These are phyloP conservation scores for Apodemia zela DNA, from an alignment of 2,888 invertebrate genomes.

Conservation along the genomic window DNA sequence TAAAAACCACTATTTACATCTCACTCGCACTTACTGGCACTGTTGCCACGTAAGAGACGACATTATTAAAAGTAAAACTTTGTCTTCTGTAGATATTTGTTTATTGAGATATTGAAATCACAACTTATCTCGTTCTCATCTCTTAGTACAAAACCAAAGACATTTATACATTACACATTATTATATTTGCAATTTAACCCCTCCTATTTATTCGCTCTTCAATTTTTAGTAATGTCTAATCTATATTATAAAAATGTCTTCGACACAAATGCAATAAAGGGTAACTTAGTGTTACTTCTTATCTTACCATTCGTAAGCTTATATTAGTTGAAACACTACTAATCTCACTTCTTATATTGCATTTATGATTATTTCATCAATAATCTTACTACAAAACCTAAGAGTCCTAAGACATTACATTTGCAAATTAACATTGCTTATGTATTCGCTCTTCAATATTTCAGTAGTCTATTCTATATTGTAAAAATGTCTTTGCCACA, in stretches of 20 bases:
- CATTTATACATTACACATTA: background rate
- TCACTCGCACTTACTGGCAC: background rate
- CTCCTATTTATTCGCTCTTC: background rate
- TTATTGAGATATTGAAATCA: background rate
- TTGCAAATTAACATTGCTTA: background rate
- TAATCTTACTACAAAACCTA: background rate
- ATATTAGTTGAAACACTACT: no score
- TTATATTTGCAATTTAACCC: background rate
- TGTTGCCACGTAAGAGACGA: background rate
- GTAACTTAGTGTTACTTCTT: no score
- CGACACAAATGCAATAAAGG: background rate
- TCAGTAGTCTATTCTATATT: background rate
- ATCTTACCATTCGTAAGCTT: background rate
- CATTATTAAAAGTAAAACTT: background rate
- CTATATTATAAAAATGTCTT: background rate
- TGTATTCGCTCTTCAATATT: background rate
- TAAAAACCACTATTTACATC: constrained; percentile 3
- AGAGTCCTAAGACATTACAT: background rate
- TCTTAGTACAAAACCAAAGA: background rate
- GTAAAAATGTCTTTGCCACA: background rate
- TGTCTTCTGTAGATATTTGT: background rate
- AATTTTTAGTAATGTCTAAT: background rate
- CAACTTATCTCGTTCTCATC: background rate
- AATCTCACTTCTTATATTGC: no score
- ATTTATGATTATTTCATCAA: no score